Percentiles rank a stretch among this genome's conserved stretches.
Conservation (phyloP, 2,888 invertebrate genomes). For the Polia nebulosa region DNA sequence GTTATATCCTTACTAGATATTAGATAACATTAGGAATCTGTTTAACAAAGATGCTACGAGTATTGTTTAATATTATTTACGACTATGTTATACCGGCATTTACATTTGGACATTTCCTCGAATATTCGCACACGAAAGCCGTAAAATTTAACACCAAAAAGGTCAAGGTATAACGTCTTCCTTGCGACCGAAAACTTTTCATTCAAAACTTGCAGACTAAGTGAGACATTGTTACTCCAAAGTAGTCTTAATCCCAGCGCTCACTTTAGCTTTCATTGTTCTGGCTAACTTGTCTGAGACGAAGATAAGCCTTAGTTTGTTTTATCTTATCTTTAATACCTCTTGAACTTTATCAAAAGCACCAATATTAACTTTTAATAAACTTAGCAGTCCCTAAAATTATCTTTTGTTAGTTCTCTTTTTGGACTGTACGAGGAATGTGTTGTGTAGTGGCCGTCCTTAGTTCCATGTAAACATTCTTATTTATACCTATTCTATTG, state of each 20-base stretch:
- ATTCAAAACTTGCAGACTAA: slow-evolving; percentile 23
- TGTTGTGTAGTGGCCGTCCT: slow-evolving; percentile 33
- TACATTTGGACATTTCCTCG: slow-evolving; percentile 48
- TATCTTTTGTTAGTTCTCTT: neutral
- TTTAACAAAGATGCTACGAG: slow-evolving; percentile 45
- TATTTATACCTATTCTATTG: slow-evolving; percentile 48
- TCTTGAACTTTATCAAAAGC: slow-evolving; percentile 7
- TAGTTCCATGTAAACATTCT: slow-evolving; percentile 34
- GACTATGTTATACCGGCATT: slow-evolving; percentile 36
- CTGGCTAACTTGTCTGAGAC: slow-evolving; percentile 28
- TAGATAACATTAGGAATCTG: slow-evolving; percentile 46
- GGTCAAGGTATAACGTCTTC: slow-evolving; percentile 8
- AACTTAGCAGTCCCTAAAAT: neutral
- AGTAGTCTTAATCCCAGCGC: slow-evolving; percentile 12
- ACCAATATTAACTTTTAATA: slow-evolving; percentile 16
- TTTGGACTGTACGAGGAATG: slow-evolving; percentile 52
- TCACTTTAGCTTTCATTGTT: slow-evolving; percentile 34
- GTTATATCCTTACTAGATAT: slow-evolving; percentile 35
- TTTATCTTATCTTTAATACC: slow-evolving; percentile 19
- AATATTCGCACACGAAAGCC: slow-evolving; percentile 31
- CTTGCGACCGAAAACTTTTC: slow-evolving; percentile 4
- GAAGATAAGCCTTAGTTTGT: slow-evolving; percentile 13
- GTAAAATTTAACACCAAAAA: neutral
- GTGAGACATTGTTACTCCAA: slow-evolving; percentile 11
- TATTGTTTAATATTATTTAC: slow-evolving; percentile 39